Conservation (phyloP, 1,140 invertebrate species). For the Oryctes rhinoceros region DNA sequence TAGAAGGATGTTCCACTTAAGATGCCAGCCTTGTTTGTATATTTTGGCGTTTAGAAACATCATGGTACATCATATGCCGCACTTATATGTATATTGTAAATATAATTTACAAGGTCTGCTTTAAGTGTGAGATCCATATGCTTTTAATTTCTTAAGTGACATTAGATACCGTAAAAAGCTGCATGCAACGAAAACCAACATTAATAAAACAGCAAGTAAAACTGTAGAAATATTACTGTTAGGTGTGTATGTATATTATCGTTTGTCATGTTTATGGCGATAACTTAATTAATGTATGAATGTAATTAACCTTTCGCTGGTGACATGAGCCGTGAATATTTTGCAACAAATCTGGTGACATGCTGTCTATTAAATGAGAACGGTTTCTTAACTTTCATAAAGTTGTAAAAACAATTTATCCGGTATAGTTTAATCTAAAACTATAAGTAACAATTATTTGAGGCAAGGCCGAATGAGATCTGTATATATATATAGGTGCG, state of each 20-base stretch:
- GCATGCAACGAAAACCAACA: not conserved
- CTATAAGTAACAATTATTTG: too few relatives aligned
- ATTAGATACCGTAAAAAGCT: not conserved
- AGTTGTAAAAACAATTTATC: too few relatives aligned
- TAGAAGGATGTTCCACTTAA: not conserved
- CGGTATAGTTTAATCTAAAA: too few relatives aligned
- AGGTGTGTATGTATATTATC: not conserved
- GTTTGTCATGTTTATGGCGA: too few relatives aligned
- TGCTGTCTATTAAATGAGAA: too few relatives aligned
- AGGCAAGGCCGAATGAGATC: too few relatives aligned
- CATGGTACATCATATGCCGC: not conserved
- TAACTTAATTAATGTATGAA: too few relatives aligned
- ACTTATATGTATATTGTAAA: not conserved
- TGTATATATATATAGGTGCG: too few relatives aligned
- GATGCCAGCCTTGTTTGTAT: not conserved
- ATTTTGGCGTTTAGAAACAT: not conserved
- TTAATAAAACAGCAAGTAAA: not conserved
- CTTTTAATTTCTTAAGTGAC: not conserved
- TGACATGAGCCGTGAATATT: too few relatives aligned
- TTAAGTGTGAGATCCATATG: not conserved
- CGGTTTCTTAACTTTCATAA: too few relatives aligned
- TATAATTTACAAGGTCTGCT: not conserved
- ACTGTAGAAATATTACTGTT: not conserved
- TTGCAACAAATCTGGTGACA: too few relatives aligned
- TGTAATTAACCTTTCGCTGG: too few relatives aligned